A percentile compares a stretch with the other conserved stretches of the same genome.
phyloP scores from a whole-genome alignment of 2,888 invertebrate genomes.

The Prenolepis imparis region DNA sequence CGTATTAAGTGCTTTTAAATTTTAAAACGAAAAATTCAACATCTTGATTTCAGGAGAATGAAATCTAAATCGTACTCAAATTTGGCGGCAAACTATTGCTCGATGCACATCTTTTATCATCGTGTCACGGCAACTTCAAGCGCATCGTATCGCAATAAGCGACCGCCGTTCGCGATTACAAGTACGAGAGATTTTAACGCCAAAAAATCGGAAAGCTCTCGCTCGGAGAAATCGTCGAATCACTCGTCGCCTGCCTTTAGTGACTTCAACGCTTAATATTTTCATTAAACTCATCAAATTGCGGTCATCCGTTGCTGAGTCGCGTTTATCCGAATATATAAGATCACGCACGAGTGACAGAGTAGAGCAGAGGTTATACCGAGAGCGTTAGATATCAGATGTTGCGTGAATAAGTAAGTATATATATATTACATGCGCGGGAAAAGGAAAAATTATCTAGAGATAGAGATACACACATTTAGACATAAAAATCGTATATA shows the following conservation, averaged over 20 bases:
- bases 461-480: neutral
- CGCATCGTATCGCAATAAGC: neutral
- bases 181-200: slow-evolving; percentile 59
- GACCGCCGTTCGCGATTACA: neutral
- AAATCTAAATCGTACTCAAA: neutral
- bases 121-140: neutral
- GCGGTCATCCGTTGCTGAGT: neutral
- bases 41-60: too few relatives aligned
- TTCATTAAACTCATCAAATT: slow-evolving; percentile 6
- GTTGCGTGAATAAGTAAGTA: neutral
- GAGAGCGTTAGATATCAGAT: neutral
- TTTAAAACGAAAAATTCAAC: too few relatives aligned
- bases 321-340: neutral
- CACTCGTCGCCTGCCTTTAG: slow-evolving; percentile 40
- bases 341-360: neutral
- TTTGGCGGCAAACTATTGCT: neutral
- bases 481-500: too few relatives aligned
- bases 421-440: neutral
- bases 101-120: neutral
- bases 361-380: too few relatives aligned
- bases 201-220: slow-evolving; percentile 49
- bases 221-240: slow-evolving; percentile 48
- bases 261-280: slow-evolving; percentile 69
- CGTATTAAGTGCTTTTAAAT: too few relatives aligned
- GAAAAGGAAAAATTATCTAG: neutral